Evolutionary conservation across 1,140 invertebrate genomes (phyloP).

Genomic region (Drosophila pruinosa): DNA sequence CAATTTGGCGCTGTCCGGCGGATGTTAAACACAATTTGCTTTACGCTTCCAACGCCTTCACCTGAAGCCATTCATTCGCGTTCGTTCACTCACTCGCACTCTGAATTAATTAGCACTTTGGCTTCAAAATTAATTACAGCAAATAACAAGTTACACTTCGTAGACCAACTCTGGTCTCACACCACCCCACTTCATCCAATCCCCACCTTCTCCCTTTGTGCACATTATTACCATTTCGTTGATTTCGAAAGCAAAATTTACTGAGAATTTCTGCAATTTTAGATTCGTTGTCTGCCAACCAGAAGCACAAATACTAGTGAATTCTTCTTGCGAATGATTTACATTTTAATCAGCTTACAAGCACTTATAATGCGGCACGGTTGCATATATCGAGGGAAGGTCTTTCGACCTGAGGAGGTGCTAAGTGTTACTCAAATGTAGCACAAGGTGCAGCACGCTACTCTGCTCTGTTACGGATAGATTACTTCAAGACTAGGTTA

Average conservation of each 20-base stretch:
- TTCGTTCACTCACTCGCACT: slow-evolving; percentile 9
- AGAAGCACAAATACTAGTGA: neutral
- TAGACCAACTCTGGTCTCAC: slow-evolving; percentile 25
- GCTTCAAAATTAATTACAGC: slow-evolving; percentile 73
- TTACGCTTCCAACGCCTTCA: slow-evolving; percentile 35
- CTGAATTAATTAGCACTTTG: slow-evolving; percentile 74
- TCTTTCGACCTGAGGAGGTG: neutral
- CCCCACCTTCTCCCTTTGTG: neutral
- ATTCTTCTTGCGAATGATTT: slow-evolving; percentile 44
- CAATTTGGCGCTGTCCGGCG: slow-evolving; percentile 41
- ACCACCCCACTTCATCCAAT: neutral
- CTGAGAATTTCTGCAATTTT: slow-evolving; percentile 51
- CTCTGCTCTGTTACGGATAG: neutral
- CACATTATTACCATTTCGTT: neutral
- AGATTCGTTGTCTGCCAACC: slow-evolving; percentile 15
- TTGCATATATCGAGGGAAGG: slow-evolving; percentile 24
- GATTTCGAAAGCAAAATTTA: slow-evolving; percentile 70
- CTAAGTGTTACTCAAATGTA: slow-evolving; percentile 29
- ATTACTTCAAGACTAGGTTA: neutral
- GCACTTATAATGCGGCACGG: slow-evolving; percentile 26
- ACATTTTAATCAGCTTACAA: slow-evolving; percentile 56
- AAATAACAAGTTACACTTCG: slow-evolving; percentile 77
- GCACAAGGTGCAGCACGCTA: slow-evolving; percentile 29
- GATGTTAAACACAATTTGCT: slow-evolving; percentile 45
- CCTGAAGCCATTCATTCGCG: slow-evolving; percentile 41